Percentiles rank a stretch among this genome's conserved stretches.
These are phyloP conservation scores for Electrophaes corylata DNA, from an alignment of 2,888 invertebrate genomes.

Conservation along the genomic window DNA sequence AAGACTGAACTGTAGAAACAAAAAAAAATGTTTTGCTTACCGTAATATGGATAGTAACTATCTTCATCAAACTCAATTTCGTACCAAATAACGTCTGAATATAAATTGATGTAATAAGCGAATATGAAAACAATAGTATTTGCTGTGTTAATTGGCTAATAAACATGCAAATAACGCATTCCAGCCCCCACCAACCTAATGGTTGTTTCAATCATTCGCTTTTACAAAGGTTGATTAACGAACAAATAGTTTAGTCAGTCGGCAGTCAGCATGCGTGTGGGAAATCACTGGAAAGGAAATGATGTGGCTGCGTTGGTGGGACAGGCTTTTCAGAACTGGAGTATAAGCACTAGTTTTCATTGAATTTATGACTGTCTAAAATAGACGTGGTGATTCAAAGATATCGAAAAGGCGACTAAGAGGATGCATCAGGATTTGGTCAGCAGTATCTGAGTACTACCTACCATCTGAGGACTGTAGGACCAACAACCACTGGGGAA, in stretches of 20 bases:
- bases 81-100: not conserved
- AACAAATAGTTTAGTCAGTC: slow-evolving; percentile 47
- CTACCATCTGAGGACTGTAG: no score
- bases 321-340: slow-evolving; percentile 50
- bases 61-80: not conserved
- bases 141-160: slow-evolving; percentile 4
- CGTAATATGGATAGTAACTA: not conserved
- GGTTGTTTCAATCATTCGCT: slow-evolving; percentile 39
- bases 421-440: no score
- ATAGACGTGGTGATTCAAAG: no score
- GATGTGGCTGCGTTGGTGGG: slow-evolving; percentile 61
- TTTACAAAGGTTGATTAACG: slow-evolving; percentile 51
- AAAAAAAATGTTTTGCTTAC: no score
- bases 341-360: not conserved
- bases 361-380: not conserved
- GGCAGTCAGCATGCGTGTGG: slow-evolving; percentile 42
- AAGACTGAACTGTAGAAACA: no score
- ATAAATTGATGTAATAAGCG: not conserved
- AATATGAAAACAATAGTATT: slow-evolving; percentile 1
- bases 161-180: slow-evolving; percentile 16
- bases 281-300: slow-evolving; percentile 63
- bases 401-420: no score
- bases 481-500: no score
- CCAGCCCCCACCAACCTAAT: slow-evolving; percentile 11
- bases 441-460: no score